Base-by-base conservation (phyloP, 1,140 invertebrate genomes). In the Carposina sasakii region DNA sequence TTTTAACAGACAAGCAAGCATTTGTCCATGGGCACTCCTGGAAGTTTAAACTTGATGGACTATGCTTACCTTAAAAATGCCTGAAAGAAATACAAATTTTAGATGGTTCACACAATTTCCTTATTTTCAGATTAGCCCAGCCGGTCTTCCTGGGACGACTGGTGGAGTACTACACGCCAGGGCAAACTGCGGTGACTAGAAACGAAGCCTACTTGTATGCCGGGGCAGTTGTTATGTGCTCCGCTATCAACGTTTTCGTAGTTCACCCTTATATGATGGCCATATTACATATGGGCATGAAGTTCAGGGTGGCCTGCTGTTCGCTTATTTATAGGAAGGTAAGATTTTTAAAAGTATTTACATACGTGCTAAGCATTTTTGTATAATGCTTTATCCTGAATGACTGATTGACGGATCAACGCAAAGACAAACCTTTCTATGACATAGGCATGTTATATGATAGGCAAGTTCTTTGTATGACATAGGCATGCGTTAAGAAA, bases 311-410 rank as follows among this genome's bases (percentile, higher is more conserved):
- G 30, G 91, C 93, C 2, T 90, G 91, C 67, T 92, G 90, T 59
- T 91, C 92, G 0, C 83, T 96, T 24, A 90, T 96, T 52, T 96
- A 95, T 75, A 89, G 92, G 71, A 96, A 96, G 87, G 90, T 93
- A 79, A 72, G 61, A 39, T 21, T 15, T 6, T 22, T 33, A 20
- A 2, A 6, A 10, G 12, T 42, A 40, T 40, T 28, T 24, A 12
- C 12, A 16, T 13, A 15, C 12, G 6, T 6, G 4, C 28, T 37
- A 33, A 34, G 10, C 23, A 45, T 36, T 39, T 31, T 37, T 42
- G 21, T 22, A 26, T 33, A 12, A 22, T 22, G 15, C 10, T 4
- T 33, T n/a, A 36, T n/a, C 15, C 21, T 37, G n/a, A n/a, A n/a
- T n/a, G n/a, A n/a, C n/a, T n/a, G n/a, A n/a, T n/a, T n/a, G n/a